These are phyloP conservation scores for Drosophila persimilis DNA, from an alignment of 1,140 invertebrate species.

Conservation along the genomic window DNA sequence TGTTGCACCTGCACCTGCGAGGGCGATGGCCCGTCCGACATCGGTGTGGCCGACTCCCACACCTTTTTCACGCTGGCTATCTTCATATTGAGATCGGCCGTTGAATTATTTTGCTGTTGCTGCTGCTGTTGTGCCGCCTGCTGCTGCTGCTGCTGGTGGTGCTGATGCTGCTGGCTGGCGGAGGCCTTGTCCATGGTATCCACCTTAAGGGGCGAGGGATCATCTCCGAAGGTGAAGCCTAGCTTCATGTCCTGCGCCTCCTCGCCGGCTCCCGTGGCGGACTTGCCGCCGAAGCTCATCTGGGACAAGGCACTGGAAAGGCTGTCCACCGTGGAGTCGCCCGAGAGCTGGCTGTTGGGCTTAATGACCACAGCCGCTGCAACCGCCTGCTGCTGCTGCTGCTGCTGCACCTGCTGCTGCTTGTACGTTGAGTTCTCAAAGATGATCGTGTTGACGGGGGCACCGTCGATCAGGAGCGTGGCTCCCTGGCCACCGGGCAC, in stretches of 20 bases:
- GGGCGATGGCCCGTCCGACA: conserved; percentile 51
- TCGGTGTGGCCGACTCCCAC: conserved; percentile 88
- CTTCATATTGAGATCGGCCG: conserved; percentile 95
- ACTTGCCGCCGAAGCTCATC: conserved; percentile 82
- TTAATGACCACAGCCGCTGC: conserved; percentile 47
- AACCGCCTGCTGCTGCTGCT: conserved; percentile 66
- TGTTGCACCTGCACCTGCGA: conserved; percentile 83
- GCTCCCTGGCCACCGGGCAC: not conserved
- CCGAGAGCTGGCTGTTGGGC: conserved; percentile 29
- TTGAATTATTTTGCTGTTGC: conserved; percentile 85
- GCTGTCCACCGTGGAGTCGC: conserved; percentile 59
- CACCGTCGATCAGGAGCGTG: conserved; percentile 56
- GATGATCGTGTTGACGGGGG: conserved; percentile 94
- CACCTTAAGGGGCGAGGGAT: conserved; percentile 53
- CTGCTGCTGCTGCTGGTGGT: conserved; percentile 57
- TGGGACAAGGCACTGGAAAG: conserved; percentile 83
- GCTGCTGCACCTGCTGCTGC: conserved; percentile 86
- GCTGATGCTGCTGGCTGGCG: conserved; percentile 57
- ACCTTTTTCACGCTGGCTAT: conserved; percentile 97
- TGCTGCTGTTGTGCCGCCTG: conserved; percentile 50
- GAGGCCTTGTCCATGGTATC: conserved; percentile 49
- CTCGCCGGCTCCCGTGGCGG: conserved; percentile 86
- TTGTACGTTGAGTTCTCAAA: conserved; percentile 97
- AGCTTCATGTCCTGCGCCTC: conserved; percentile 93
- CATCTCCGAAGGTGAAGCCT: conserved; percentile 88